Evolutionary conservation across 1,140 invertebrate species (phyloP).

Genomic region (Dufourea novaeangliae): DNA sequence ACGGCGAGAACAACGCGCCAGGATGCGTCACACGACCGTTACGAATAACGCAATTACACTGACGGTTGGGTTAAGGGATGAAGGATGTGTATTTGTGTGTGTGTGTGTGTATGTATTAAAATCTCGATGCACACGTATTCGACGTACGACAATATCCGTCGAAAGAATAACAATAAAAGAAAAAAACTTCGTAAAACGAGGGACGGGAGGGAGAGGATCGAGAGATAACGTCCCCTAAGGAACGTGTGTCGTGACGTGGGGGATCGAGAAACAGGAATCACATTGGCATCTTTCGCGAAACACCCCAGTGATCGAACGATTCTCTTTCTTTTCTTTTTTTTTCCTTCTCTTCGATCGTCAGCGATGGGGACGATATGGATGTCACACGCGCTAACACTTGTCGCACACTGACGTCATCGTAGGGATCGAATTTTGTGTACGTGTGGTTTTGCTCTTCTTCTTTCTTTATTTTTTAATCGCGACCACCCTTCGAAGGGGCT

Average conservation of each 20-base stretch:
- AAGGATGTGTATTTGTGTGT: too few species aligned
- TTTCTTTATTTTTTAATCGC: neutral
- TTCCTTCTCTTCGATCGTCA: too few species aligned
- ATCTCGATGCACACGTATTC: too few species aligned
- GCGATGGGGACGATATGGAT: neutral
- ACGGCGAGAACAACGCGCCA: constrained; percentile 50
- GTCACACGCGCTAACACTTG: constrained; percentile 45
- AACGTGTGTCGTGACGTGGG: neutral
- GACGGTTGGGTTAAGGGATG: too few species aligned
- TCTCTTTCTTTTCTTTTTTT: too few species aligned
- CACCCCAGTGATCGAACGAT: too few species aligned
- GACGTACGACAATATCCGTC: too few species aligned
- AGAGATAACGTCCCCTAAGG: too few species aligned
- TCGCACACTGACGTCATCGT: constrained; percentile 44
- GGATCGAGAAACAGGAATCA: constrained; percentile 31
- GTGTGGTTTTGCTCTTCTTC: too few species aligned
- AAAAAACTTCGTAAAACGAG: neutral
- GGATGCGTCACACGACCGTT: constrained; percentile 3
- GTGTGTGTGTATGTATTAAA: too few species aligned
- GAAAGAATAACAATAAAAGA: too few species aligned
- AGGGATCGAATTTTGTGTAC: neutral
- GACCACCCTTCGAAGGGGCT: neutral
- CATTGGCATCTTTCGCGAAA: constrained; percentile 52
- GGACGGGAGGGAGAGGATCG: neutral
- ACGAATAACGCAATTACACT: neutral